phyloP scores from a whole-genome alignment of 92 coral and sea anemone species.

The Metridium senile region DNA sequence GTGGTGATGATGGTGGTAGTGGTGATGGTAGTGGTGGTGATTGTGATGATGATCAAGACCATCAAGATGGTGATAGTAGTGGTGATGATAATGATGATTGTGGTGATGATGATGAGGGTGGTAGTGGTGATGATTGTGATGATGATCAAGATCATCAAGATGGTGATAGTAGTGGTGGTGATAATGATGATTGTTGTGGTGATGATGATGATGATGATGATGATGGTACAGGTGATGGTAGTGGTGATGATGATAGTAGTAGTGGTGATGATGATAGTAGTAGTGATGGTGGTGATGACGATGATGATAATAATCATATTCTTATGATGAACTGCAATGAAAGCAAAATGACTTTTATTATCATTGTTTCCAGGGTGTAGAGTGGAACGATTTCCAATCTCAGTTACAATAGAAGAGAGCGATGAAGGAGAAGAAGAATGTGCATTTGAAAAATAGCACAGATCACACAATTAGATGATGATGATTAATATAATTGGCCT shows the following conservation, averaged over 20 bases:
- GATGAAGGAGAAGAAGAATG: not conserved
- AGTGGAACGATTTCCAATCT: slow-evolving; percentile 62
- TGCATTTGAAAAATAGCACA: not conserved
- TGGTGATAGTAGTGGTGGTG: not conserved
- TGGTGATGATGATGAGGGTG: not conserved
- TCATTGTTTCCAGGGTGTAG: slow-evolving; percentile 63
- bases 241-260: not conserved
- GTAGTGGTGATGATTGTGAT: not conserved
- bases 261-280: not conserved
- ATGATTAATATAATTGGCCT: not conserved
- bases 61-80: not conserved
- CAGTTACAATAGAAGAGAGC: not conserved
- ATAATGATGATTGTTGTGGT: not conserved
- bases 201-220: not conserved
- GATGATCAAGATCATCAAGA: not conserved
- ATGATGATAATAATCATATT: not conserved
- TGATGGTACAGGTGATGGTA: not conserved
- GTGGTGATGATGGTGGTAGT: not conserved
- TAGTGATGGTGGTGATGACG: not conserved
- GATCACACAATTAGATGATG: not conserved
- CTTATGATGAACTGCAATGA: no score
- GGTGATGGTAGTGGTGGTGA: not conserved
- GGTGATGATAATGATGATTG: not conserved
- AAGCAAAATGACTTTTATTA: not conserved
- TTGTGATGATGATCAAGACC: not conserved